Conservation (phyloP, 1,140 invertebrate genomes). For the Solen grandis region DNA sequence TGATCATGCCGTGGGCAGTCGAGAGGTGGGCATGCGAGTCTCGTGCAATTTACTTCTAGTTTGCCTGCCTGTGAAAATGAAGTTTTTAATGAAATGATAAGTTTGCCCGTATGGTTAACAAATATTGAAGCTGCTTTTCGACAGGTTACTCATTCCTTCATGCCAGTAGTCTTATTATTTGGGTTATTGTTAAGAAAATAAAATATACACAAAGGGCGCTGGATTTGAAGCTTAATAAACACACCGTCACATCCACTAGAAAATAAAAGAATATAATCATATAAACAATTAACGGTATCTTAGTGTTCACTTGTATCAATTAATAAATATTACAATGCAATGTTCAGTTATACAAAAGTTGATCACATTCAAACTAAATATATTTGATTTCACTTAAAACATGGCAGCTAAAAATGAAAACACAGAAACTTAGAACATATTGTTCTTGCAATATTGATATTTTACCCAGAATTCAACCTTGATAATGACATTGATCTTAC, state of each 20-base stretch:
- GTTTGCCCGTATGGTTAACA: neutral
- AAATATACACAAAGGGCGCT: neutral
- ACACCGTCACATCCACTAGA: neutral
- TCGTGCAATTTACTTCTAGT: slow-evolving; percentile 49
- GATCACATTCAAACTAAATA: no score
- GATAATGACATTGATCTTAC: no score
- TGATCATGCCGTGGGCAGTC: slow-evolving; percentile 6
- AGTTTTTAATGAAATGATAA: neutral
- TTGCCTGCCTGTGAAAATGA: slow-evolving; percentile 12
- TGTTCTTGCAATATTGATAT: no score
- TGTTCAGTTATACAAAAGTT: no score
- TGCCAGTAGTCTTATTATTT: neutral
- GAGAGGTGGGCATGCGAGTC: slow-evolving; percentile 42
- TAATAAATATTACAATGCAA: no score
- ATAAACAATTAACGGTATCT: no score
- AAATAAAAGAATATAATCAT: neutral
- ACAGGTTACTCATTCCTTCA: neutral
- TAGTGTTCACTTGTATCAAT: no score
- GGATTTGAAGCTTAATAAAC: neutral
- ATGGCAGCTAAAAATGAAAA: no score
- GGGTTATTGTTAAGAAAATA: neutral
- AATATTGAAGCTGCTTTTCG: neutral
- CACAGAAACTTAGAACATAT: no score
- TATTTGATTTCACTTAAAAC: no score
- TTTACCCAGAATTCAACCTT: no score